Conservation (phyloP, 2,113 vertebrate species). For the Chaetops frenatus region DNA sequence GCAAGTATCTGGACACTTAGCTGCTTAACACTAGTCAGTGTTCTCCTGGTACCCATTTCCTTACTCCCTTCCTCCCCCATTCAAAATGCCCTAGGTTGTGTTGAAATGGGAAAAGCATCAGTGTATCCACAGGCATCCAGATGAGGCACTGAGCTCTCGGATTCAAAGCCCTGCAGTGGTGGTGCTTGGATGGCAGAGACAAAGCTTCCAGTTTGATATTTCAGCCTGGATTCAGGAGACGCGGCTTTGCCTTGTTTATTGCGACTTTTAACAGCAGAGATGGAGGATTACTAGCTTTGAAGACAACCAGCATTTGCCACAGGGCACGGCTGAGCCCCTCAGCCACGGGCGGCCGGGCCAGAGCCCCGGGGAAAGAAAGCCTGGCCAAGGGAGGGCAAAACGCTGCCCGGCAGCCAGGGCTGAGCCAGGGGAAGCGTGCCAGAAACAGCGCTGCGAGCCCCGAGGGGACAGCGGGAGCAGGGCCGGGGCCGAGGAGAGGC, state of each 20-base stretch:
- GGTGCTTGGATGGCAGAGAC: not conserved
- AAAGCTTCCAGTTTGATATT: not conserved
- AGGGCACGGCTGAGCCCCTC: not conserved
- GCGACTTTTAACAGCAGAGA: not conserved
- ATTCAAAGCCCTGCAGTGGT: not conserved
- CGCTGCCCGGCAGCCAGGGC: not conserved
- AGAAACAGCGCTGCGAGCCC: not conserved
- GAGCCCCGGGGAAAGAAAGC: not conserved
- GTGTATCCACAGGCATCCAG: not conserved
- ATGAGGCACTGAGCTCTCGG: not conserved
- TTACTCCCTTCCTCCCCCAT: not conserved
- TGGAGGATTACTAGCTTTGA: not conserved
- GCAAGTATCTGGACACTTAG: not conserved
- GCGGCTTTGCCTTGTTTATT: not conserved
- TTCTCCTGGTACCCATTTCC: not conserved
- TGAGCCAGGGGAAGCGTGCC: not conserved
- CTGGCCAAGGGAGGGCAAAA: not conserved
- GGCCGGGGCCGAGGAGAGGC: accelerated
- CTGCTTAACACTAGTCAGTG: not conserved
- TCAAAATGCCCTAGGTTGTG: not conserved
- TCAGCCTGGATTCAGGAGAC: not conserved
- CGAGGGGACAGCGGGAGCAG: not conserved
- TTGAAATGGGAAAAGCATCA: not conserved
- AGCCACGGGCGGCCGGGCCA: not conserved
- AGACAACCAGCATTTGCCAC: not conserved